These are phyloP conservation scores for Epirrhoe tristata DNA, from an alignment of 2,888 invertebrate genomes.

Conservation along the genomic window DNA sequence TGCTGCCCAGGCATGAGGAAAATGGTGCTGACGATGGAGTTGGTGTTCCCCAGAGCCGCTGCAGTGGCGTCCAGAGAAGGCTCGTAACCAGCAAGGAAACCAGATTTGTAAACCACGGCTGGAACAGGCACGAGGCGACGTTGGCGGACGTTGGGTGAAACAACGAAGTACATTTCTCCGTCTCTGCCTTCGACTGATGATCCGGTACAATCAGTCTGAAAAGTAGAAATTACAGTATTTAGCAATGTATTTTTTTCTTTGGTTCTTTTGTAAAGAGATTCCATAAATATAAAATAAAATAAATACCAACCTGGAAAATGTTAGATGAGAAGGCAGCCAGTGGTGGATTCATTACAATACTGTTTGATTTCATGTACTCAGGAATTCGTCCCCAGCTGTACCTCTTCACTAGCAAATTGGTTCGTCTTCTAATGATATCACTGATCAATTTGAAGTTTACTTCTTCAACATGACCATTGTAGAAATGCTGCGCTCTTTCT, in stretches of 20 bases:
- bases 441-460: constrained; percentile 93
- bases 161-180: constrained; percentile 94
- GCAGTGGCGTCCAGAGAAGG: constrained; percentile 93
- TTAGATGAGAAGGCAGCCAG: constrained; percentile 93
- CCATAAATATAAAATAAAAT: not conserved
- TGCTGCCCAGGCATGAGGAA: constrained; percentile 95
- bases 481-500: constrained; percentile 94
- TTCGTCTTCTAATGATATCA: constrained; percentile 92
- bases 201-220: constrained; percentile 91
- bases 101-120: constrained; percentile 90
- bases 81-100: constrained; percentile 94
- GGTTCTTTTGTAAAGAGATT: not conserved
- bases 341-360: constrained; percentile 90
- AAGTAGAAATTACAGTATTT: constrained; percentile 45
- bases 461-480: constrained; percentile 94
- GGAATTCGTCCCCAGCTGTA: constrained; percentile 91
- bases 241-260: not conserved
- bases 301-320: constrained; percentile 88
- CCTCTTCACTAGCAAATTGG: constrained; percentile 92
- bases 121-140: constrained; percentile 93
- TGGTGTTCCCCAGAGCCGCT: constrained; percentile 90
- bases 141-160: constrained; percentile 91
- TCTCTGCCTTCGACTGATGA: constrained; percentile 92
- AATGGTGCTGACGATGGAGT: constrained; percentile 90
- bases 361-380: constrained; percentile 91